Evolutionary conservation across 2,797 vertebrate genomes (phyloP).

Genomic region (Enoplosus armatus): DNA sequence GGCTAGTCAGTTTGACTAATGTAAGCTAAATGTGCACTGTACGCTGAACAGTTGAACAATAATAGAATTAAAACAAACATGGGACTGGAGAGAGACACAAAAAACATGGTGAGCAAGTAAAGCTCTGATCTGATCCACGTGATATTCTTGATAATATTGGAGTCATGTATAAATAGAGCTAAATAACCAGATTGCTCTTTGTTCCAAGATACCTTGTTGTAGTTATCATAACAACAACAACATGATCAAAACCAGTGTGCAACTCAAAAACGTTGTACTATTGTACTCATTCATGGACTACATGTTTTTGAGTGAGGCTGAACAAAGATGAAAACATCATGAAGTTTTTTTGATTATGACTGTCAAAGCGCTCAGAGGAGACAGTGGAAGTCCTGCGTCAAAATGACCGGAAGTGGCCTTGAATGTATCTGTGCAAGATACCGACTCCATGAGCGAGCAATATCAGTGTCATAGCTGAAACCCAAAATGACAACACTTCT

Average conservation of each 20-base stretch:
- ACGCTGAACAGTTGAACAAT: background rate
- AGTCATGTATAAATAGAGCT: background rate
- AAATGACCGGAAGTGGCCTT: background rate
- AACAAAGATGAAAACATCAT: background rate
- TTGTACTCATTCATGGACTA: background rate
- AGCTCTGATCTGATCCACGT: background rate
- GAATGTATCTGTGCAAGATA: background rate
- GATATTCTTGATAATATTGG: no score
- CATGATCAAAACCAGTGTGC: background rate
- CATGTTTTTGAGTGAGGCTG: background rate
- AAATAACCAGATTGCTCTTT: background rate
- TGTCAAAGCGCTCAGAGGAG: background rate
- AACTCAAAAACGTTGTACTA: background rate
- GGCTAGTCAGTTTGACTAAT: background rate
- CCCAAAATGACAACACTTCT: slow-evolving; percentile 8
- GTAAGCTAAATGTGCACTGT: background rate
- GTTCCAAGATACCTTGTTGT: no score
- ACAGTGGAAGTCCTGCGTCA: background rate
- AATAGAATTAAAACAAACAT: background rate
- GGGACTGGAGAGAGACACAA: background rate
- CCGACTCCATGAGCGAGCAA: background rate
- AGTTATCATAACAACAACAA: no score
- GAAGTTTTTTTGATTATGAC: background rate
- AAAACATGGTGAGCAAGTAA: background rate
- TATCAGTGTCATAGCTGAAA: slow-evolving; percentile 19